These are phyloP conservation scores for Strigamia transsilvanica DNA, from an alignment of 2,888 invertebrate genomes.

Conservation along the genomic window DNA sequence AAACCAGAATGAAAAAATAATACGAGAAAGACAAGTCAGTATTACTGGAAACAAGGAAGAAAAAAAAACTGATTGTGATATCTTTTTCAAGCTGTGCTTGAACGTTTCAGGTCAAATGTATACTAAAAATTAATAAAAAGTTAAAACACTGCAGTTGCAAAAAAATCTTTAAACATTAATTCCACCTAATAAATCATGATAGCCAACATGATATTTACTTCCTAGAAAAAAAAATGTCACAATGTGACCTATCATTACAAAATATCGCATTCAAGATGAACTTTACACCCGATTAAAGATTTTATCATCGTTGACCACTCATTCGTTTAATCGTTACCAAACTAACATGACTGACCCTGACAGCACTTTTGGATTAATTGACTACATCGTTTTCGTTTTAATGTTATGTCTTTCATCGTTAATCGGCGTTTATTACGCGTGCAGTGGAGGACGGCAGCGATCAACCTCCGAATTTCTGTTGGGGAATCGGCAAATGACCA, in stretches of 20 bases:
- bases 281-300: too few species aligned
- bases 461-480: constrained; percentile 40
- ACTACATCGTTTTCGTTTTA: constrained; percentile 35
- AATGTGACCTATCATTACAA: too few species aligned
- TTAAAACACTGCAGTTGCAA: not conserved
- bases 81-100: constrained; percentile 22
- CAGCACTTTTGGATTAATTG: not conserved
- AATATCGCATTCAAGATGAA: too few species aligned
- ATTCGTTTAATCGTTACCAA: not conserved
- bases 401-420: not conserved
- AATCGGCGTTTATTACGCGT: constrained; percentile 45
- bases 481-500: constrained; percentile 21
- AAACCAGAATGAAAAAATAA: not conserved
- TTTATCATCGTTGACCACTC: not conserved
- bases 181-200: too few species aligned
- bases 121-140: not conserved
- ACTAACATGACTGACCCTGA: not conserved
- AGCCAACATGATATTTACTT: too few species aligned
- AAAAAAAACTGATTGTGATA: not conserved
- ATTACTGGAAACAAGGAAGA: not conserved
- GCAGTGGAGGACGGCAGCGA: not conserved
- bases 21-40: not conserved
- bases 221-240: too few species aligned
- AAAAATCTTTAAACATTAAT: not conserved
- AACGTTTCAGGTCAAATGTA: not conserved